Evolutionary conservation across 2,888 invertebrate species (phyloP), one percentile per base, ranked within the genome.

Genomic region (Hecatera dysodea): DNA sequence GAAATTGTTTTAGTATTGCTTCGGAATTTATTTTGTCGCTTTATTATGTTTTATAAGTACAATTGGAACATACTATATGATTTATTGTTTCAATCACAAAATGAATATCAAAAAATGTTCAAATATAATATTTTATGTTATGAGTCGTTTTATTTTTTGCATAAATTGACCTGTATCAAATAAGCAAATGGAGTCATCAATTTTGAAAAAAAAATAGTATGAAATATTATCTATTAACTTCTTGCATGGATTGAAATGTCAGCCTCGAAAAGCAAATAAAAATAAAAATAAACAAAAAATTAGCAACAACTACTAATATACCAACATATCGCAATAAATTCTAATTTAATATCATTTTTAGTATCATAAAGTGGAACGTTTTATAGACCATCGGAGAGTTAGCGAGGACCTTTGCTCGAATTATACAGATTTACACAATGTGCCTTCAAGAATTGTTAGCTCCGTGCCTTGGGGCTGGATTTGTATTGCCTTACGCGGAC

Each of bases 391-490:
- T 67, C 42, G 27, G 78, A 84, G 80, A 84, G 67, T 56, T 60
- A 68, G 70, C 33, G 48, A 65, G 63, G 70, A 67, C 72, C 80
- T 59, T 48, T 36, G 48, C 72, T 78, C 53, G 67, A 77, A 75
- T 80, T 74, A 75, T 71, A 76, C 75, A 81, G 84, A 85, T 82
- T 86, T 82, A 86, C 84, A 72, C 67, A 63, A 80, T 59, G 68
- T 73, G 63, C 68, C 69, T 79, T 52, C 64, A 79, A 87, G 86
- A 85, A 81, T 77, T 87, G 85, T 82, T 82, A 85, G 83, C 78
- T 72, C 22, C 61, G 75, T 59, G 78, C 81, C 80, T 80, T 56
- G 72, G 79, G 75, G 79, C 65, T 72, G 46, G 70, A 65, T 79
- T 72, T 72, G 57, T 85, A 75, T 79, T 71, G 73, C 68, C 69